Evolutionary conservation across 2,113 vertebrate species (phyloP).

Genomic region (Trochalopteron elliotii): DNA sequence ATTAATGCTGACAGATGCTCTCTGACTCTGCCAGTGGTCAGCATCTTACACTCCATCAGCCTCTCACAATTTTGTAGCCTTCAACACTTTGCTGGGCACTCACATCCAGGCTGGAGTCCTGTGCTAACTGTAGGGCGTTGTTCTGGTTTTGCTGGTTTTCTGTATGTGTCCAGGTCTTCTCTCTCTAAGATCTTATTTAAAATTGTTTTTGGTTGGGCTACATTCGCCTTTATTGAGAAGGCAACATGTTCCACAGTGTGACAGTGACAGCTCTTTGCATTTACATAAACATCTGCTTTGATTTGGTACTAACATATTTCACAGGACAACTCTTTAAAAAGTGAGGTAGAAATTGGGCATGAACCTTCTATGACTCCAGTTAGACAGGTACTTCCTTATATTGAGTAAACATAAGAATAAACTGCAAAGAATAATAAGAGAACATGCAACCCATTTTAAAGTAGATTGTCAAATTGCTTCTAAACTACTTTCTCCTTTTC

Average conservation of each 20-base stretch:
- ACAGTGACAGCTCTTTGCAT: background rate
- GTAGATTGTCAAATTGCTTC: background rate
- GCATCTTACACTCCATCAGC: background rate
- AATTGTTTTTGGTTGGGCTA: background rate
- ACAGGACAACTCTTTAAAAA: background rate
- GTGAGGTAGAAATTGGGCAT: background rate
- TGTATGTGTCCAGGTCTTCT: background rate
- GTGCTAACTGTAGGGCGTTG: background rate
- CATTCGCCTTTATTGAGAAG: background rate
- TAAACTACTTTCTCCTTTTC: background rate
- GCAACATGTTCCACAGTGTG: background rate
- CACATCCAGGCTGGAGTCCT: background rate
- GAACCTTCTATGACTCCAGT: background rate
- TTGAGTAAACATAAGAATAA: background rate
- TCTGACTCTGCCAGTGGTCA: background rate
- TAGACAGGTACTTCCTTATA: background rate
- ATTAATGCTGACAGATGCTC: background rate
- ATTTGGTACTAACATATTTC: background rate
- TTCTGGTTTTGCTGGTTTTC: background rate
- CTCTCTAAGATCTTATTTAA: background rate
- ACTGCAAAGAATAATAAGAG: background rate
- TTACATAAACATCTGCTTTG: slow-evolving; percentile 1
- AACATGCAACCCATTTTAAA: background rate
- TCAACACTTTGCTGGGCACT: background rate
- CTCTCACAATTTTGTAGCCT: background rate